A percentile compares a stretch with the other conserved stretches of the same genome.
Conservation (phyloP, 2,113 vertebrate genomes). For the Pipra filicauda region DNA sequence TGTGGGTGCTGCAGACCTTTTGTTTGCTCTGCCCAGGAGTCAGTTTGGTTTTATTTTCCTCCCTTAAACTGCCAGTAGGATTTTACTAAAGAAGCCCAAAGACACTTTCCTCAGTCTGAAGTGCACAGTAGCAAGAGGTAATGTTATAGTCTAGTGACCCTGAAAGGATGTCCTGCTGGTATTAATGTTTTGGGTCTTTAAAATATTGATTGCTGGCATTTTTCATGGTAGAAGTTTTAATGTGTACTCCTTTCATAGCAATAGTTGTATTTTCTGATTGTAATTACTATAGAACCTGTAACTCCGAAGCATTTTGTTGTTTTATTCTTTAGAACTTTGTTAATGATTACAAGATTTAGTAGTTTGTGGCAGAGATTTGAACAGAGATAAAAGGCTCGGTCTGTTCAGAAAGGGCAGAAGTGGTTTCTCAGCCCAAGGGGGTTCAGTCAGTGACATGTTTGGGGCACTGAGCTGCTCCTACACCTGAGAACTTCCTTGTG, state of each 20-base stretch:
- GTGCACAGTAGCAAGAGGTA: background rate
- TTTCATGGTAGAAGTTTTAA: background rate
- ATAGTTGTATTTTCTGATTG: background rate
- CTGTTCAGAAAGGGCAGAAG: background rate
- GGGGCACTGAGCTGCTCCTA: background rate
- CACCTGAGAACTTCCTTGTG: background rate
- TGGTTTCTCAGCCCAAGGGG: background rate
- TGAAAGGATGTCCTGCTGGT: background rate
- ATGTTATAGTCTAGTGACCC: background rate
- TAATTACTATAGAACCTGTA: background rate
- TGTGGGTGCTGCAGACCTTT: background rate
- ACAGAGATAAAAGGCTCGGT: background rate
- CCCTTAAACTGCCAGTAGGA: background rate
- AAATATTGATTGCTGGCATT: background rate
- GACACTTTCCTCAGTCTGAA: background rate
- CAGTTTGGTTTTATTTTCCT: background rate
- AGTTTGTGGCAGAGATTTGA: background rate
- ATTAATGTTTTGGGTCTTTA: background rate
- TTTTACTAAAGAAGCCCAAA: background rate
- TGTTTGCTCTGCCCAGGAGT: constrained; percentile 5
- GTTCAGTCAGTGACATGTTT: background rate
- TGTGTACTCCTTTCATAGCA: background rate
- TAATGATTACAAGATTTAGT: background rate
- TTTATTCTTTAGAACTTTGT: background rate
- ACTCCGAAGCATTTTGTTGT: background rate